phyloP scores from a whole-genome alignment of 2,888 invertebrate species.

The Electrophaes corylata region DNA sequence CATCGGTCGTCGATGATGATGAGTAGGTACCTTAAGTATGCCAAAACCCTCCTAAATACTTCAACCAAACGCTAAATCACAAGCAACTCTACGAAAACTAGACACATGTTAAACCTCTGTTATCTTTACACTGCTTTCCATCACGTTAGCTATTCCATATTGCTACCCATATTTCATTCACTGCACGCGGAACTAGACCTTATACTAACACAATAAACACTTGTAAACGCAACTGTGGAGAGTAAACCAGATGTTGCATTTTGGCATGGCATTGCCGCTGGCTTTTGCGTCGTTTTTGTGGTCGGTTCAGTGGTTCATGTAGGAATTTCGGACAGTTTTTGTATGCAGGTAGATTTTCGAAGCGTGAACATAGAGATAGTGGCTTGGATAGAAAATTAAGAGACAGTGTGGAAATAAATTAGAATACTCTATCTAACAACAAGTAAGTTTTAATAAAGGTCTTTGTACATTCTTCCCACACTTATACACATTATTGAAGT shows the following conservation, averaged over 20 bases:
- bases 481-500: too few relatives aligned
- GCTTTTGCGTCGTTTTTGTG: slow-evolving; percentile 48
- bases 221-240: slow-evolving; percentile 22
- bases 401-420: slow-evolving; percentile 8
- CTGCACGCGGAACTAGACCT: slow-evolving; percentile 23
- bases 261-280: slow-evolving; percentile 33
- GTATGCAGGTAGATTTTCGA: slow-evolving; percentile 39
- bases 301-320: slow-evolving; percentile 46
- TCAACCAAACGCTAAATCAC: neutral
- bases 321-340: slow-evolving; percentile 44
- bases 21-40: too few relatives aligned
- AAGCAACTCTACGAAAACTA: slow-evolving; percentile 7
- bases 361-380: slow-evolving; percentile 40
- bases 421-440: neutral
- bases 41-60: neutral
- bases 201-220: slow-evolving; percentile 24
- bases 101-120: slow-evolving; percentile 19
- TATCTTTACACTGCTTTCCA: slow-evolving; percentile 35
- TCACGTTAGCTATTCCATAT: slow-evolving; percentile 30
- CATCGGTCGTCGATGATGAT: too few relatives aligned
- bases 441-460: neutral
- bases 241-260: slow-evolving; percentile 28
- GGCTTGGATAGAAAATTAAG: slow-evolving; percentile 34
- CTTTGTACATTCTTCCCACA: too few relatives aligned
- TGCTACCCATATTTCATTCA: slow-evolving; percentile 11